These are phyloP conservation scores for Stegostoma tigrinum DNA, from an alignment of 2,113 vertebrate species.

Conservation along the genomic window DNA sequence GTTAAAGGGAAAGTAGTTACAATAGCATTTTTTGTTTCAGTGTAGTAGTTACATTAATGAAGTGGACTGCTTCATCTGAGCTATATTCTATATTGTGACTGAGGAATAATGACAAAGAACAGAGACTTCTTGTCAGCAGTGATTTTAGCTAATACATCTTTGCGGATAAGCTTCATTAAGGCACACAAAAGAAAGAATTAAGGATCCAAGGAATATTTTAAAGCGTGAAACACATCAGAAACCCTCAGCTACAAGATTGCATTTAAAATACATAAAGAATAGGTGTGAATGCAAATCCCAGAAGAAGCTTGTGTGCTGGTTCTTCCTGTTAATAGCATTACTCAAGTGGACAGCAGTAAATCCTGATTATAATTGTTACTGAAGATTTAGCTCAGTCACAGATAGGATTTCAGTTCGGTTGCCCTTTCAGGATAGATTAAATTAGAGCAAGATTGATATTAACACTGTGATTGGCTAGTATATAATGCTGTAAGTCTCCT, in stretches of 20 bases:
- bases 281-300: background rate
- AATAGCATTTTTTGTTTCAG: background rate
- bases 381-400: conserved; percentile 27
- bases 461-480: conserved; percentile 16
- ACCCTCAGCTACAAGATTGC: background rate
- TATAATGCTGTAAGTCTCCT: background rate
- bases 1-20: background rate
- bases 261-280: background rate
- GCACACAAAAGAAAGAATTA: background rate
- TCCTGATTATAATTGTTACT: background rate
- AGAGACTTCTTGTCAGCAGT: background rate
- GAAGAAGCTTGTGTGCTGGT: background rate
- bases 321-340: background rate
- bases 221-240: background rate
- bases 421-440: conserved; percentile 22
- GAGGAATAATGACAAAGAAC: background rate
- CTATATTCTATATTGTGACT: background rate
- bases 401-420: conserved; percentile 8
- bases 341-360: background rate
- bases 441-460: conserved; percentile 22
- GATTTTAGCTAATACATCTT: background rate
- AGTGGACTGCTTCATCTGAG: background rate
- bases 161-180: background rate
- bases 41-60: background rate
- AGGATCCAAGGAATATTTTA: conserved; percentile 3